Conservation (phyloP, 2,797 vertebrate genomes). For the Onychomys leucogaster region DNA sequence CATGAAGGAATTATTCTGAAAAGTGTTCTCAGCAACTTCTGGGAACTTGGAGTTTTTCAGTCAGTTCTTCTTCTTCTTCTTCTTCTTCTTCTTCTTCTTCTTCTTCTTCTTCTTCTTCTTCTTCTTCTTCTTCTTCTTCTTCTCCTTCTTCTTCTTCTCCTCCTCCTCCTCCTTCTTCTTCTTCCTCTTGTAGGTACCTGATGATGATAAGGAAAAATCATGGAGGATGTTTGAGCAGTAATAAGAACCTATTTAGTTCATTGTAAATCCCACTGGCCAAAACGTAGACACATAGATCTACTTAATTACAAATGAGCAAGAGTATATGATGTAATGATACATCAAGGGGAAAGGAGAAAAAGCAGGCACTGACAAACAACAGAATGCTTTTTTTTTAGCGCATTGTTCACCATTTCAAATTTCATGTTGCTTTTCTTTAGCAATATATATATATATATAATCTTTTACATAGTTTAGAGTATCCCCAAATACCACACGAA, state of each 20-base stretch:
- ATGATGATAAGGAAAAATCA: slow-evolving; percentile 6
- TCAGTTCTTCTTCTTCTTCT: neutral
- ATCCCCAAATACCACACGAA: neutral
- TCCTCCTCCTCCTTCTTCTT: neutral
- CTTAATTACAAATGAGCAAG: neutral
- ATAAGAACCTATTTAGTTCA: neutral
- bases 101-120: neutral
- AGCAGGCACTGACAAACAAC: neutral
- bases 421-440: neutral
- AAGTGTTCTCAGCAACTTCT: neutral
- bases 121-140: neutral
- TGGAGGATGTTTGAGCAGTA: neutral
- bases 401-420: neutral
- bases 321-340: neutral
- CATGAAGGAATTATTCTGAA: neutral
- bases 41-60: neutral
- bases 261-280: neutral
- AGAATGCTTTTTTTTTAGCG: neutral
- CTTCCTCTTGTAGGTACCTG: neutral
- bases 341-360: neutral
- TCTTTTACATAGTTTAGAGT: neutral
- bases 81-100: neutral
- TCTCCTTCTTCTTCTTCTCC: neutral
- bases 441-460: neutral
- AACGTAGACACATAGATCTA: neutral